Evolutionary conservation across 2,113 vertebrate species (phyloP).

Genomic region (Gavia stellata): DNA sequence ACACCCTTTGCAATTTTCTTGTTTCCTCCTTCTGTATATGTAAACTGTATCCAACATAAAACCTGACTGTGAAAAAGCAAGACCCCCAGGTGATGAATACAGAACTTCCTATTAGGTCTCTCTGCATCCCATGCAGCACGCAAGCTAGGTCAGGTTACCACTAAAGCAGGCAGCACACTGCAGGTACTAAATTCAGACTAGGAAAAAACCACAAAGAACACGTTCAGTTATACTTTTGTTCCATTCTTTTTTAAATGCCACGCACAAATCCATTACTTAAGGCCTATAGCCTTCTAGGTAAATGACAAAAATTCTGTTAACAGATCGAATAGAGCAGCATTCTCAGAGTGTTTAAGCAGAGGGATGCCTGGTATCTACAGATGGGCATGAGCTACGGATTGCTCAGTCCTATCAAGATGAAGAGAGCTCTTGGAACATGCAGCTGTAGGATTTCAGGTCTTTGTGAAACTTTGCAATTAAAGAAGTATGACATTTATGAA

Average conservation of each 20-base stretch:
- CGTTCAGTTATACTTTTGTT: not conserved
- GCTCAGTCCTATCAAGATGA: not conserved
- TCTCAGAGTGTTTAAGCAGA: not conserved
- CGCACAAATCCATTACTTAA: not conserved
- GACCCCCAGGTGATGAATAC: not conserved
- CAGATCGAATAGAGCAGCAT: not conserved
- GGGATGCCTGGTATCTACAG: not conserved
- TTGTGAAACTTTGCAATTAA: not conserved
- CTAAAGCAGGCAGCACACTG: not conserved
- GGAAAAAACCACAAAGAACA: not conserved
- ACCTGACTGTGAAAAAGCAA: not conserved
- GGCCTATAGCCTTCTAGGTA: not conserved
- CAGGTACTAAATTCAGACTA: not conserved
- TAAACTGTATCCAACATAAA: not conserved
- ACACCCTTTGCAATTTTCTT: not conserved
- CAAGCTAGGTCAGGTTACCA: not conserved
- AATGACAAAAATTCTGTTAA: not conserved
- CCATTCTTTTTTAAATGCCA: not conserved
- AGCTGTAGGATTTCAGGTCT: not conserved
- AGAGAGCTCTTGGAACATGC: not conserved
- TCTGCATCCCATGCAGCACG: not conserved
- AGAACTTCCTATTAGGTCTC: not conserved
- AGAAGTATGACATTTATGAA: not conserved
- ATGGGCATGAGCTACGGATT: not conserved
- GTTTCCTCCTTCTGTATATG: not conserved